Percentiles rank a stretch among this genome's conserved stretches.
These are phyloP conservation scores for Cygnus atratus DNA, from an alignment of 2,113 vertebrate species.

Conservation along the genomic window DNA sequence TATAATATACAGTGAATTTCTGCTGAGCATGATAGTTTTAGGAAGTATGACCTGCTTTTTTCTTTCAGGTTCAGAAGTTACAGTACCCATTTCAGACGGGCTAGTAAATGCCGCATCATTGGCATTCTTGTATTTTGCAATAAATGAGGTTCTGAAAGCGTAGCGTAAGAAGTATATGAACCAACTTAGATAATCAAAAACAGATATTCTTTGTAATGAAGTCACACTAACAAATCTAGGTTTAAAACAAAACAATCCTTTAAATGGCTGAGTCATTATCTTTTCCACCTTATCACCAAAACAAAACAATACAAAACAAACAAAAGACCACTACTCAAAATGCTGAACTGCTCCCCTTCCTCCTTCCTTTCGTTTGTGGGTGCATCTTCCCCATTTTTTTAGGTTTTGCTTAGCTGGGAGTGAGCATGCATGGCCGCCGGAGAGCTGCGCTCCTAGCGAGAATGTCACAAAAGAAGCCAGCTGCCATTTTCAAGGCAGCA, in stretches of 20 bases:
- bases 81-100: slow-evolving; percentile 33
- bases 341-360: background rate
- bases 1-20: slow-evolving; percentile 24
- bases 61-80: slow-evolving; percentile 17
- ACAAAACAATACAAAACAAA: no score
- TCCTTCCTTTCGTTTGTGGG: background rate
- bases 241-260: background rate
- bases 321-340: background rate
- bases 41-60: background rate
- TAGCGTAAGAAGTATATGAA: background rate
- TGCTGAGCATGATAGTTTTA: background rate
- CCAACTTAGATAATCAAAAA: background rate
- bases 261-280: background rate
- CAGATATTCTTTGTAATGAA: background rate
- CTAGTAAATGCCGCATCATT: background rate
- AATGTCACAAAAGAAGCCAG: background rate
- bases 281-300: background rate
- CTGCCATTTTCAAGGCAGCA: background rate
- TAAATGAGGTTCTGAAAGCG: background rate
- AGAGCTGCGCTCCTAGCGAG: rapidly evolving
- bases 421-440: rapidly evolving
- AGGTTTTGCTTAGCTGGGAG: background rate
- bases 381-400: background rate
- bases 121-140: background rate
- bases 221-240: background rate